These are phyloP conservation scores for Dicycla oo DNA, from an alignment of 2,888 invertebrate species.

Conservation along the genomic window DNA sequence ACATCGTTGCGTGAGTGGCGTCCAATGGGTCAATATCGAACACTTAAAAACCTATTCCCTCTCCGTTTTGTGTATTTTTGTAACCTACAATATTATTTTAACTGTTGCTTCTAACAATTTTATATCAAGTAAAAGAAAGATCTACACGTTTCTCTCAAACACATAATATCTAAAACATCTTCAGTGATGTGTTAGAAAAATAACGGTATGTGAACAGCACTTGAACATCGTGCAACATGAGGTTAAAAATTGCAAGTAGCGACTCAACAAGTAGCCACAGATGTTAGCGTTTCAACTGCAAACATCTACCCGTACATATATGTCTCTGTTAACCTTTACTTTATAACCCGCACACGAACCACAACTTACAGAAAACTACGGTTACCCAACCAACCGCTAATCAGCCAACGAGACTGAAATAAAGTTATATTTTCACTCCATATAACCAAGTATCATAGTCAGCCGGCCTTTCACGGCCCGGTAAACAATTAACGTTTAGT, in stretches of 20 bases:
- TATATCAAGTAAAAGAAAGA: not conserved
- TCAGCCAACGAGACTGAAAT: constrained; percentile 30
- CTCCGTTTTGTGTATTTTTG: constrained; percentile 12
- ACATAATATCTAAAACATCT: not conserved
- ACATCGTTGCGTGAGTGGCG: constrained; percentile 1
- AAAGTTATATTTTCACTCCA: constrained; percentile 25
- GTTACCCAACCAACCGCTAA: constrained; percentile 35
- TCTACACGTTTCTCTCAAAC: not conserved
- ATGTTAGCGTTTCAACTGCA: constrained; percentile 23
- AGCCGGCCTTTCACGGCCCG: constrained; percentile 11
- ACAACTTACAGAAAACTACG: constrained; percentile 28
- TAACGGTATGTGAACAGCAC: constrained; percentile 27
- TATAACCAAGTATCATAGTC: constrained; percentile 9
- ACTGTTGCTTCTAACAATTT: not conserved
- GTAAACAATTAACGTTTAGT: constrained; percentile 24
- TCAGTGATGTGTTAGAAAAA: constrained; percentile 14
- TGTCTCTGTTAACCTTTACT: constrained; percentile 30
- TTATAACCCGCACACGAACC: constrained; percentile 30
- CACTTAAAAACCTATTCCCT: constrained; percentile 7
- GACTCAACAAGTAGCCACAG: constrained; percentile 54
- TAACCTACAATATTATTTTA: not conserved
- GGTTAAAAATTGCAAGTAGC: constrained; percentile 43
- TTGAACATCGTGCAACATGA: constrained; percentile 14
- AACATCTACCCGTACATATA: constrained; percentile 1
- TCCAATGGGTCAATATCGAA: constrained; percentile 14